These are phyloP conservation scores for Halichondria panicea DNA, from an alignment of 37 sponge, comb jelly and placozoan species.

Conservation along the genomic window DNA sequence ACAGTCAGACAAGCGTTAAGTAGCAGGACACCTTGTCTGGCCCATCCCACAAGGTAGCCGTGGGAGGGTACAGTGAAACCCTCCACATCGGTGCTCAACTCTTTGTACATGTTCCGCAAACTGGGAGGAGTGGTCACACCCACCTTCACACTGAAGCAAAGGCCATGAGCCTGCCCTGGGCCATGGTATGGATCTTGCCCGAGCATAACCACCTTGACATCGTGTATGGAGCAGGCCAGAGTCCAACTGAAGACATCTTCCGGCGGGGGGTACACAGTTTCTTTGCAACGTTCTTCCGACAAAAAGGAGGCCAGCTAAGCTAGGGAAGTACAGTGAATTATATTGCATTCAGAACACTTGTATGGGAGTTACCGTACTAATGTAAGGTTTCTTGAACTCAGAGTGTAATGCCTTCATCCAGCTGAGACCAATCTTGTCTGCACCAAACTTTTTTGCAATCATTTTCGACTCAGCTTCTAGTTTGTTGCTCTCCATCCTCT, in stretches of 20 bases:
- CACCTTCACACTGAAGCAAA: slow-evolving; percentile 94
- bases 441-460: slow-evolving; percentile 46
- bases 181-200: slow-evolving; percentile 99
- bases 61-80: slow-evolving; percentile 85
- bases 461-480: slow-evolving; percentile 57
- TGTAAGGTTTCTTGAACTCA: slow-evolving; percentile 77
- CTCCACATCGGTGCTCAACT: slow-evolving; percentile 67
- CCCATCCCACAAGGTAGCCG: slow-evolving; percentile 93
- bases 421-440: slow-evolving; percentile 47
- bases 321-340: background rate
- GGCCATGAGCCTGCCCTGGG: slow-evolving; percentile 90
- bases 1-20: slow-evolving; percentile 98
- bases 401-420: slow-evolving; percentile 73
- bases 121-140: slow-evolving; percentile 91
- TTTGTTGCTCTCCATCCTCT: slow-evolving; percentile 45
- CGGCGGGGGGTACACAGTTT: slow-evolving; percentile 75
- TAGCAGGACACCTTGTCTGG: slow-evolving; percentile 95
- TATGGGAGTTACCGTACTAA: slow-evolving; percentile 46
- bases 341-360: background rate
- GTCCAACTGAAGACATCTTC: slow-evolving; percentile 95
- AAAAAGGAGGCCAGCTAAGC: too few relatives aligned
- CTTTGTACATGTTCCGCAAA: slow-evolving; percentile 93
- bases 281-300: slow-evolving; percentile 28
- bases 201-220: slow-evolving; percentile 95
- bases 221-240: slow-evolving; percentile 67